Conservation (phyloP, 2,888 invertebrate species). For the Smittia aterrima region DNA sequence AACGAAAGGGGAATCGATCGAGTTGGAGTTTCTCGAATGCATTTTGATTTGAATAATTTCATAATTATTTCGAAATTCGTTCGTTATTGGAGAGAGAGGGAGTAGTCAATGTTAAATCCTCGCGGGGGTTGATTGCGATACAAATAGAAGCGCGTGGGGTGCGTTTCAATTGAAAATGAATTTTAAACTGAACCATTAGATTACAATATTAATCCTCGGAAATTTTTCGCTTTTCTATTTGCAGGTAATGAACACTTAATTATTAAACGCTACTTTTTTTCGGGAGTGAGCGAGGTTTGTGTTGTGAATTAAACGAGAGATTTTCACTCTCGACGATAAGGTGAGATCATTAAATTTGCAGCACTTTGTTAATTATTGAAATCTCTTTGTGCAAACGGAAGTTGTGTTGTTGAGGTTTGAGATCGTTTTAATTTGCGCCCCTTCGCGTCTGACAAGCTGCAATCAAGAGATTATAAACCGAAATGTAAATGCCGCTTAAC, state of each 20-base stretch:
- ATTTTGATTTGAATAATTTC: too few species aligned
- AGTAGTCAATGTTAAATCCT: too few species aligned
- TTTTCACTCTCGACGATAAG: too few species aligned
- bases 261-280: background rate
- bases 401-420: background rate
- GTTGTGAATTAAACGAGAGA: too few species aligned
- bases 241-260: constrained; percentile 21
- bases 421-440: background rate
- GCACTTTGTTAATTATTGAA: background rate
- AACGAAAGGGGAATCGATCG: too few species aligned
- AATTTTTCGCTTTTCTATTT: constrained; percentile 14
- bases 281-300: too few species aligned
- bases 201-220: constrained; percentile 23
- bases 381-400: constrained; percentile 11
- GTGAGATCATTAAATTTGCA: constrained; percentile 27
- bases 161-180: constrained; percentile 13
- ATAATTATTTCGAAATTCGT: too few species aligned
- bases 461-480: constrained; percentile 20
- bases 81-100: too few species aligned
- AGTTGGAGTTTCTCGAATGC: too few species aligned
- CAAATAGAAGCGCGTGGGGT: too few species aligned
- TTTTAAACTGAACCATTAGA: constrained; percentile 26
- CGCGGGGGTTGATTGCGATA: too few species aligned
- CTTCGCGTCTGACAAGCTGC: background rate
- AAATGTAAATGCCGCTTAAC: constrained; percentile 17